These are phyloP conservation scores for Aleiodes testaceus DNA, from an alignment of 2,888 invertebrate genomes.

Conservation along the genomic window DNA sequence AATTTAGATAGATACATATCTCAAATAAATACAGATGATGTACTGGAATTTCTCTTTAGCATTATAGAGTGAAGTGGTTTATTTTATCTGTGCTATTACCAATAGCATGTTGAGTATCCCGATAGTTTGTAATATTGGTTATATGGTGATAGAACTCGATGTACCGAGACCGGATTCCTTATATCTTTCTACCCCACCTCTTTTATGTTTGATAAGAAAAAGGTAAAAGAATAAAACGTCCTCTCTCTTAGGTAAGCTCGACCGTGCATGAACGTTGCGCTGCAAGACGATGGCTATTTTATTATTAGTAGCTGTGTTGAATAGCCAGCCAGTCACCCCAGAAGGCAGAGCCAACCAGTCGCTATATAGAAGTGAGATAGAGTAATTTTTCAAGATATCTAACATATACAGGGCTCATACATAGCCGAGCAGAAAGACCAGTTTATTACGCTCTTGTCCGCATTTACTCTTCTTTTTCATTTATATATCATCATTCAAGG, in stretches of 20 bases:
- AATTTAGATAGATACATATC: no score
- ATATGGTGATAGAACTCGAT: constrained; percentile 50
- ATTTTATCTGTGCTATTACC: background rate
- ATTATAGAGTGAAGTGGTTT: background rate
- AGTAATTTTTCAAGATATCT: background rate
- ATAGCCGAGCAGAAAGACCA: constrained; percentile 46
- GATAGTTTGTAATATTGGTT: constrained; percentile 29
- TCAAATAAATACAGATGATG: background rate
- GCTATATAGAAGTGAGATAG: background rate
- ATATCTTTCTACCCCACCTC: constrained; percentile 1
- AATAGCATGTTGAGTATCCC: background rate
- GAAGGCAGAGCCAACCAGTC: constrained; percentile 38
- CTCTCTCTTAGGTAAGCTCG: constrained; percentile 55
- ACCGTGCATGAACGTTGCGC: constrained; percentile 61
- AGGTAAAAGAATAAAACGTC: constrained; percentile 1
- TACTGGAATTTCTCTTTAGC: background rate
- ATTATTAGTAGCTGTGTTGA: constrained; percentile 57
- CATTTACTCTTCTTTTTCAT: background rate
- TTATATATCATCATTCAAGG: constrained; percentile 46
- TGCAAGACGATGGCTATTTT: constrained; percentile 56
- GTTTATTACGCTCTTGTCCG: constrained; percentile 49
- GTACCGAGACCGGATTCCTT: constrained; percentile 58
- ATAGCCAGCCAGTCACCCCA: constrained; percentile 13
- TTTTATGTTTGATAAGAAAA: constrained; percentile 21
- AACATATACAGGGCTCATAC: constrained; percentile 14